Evolutionary conservation across 2,888 invertebrate genomes (phyloP).

Genomic region (Leptinotarsa haldemani): DNA sequence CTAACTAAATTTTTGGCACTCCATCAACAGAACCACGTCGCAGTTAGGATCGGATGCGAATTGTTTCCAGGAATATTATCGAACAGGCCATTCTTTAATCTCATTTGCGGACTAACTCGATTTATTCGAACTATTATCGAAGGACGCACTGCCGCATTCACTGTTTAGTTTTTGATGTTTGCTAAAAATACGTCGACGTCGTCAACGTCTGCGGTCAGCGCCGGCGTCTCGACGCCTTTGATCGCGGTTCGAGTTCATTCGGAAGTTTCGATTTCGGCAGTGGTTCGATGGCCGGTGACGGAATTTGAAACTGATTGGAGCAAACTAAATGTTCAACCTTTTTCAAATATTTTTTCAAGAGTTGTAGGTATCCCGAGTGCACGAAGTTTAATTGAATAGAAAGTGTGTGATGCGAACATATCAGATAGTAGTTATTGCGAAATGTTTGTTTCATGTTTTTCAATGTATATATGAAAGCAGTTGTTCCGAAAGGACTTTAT

Average conservation of each 20-base stretch:
- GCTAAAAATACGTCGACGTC: slow-evolving; percentile 30
- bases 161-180: slow-evolving; percentile 14
- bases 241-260: slow-evolving; percentile 1
- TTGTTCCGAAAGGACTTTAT: too few relatives aligned
- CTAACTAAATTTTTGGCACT: slow-evolving; percentile 24
- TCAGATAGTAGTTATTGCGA: too few relatives aligned
- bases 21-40: slow-evolving; percentile 13
- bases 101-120: slow-evolving; percentile 8
- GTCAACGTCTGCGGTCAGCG: slow-evolving; percentile 15
- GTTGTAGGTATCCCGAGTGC: not conserved
- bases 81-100: slow-evolving; percentile 3
- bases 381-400: too few relatives aligned
- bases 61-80: slow-evolving; percentile 4
- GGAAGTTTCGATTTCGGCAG: not conserved
- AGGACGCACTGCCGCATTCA: slow-evolving; percentile 11
- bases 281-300: not conserved
- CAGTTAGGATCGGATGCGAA: not conserved
- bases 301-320: not conserved
- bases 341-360: not conserved
- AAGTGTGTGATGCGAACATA: too few relatives aligned
- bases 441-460: too few relatives aligned
- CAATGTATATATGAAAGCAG: too few relatives aligned
- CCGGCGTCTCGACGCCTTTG: slow-evolving; percentile 38
- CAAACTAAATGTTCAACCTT: not conserved
- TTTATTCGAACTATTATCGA: not conserved